Evolutionary conservation across 2,888 invertebrate genomes (phyloP).

Genomic region (Sinelater perroti): DNA sequence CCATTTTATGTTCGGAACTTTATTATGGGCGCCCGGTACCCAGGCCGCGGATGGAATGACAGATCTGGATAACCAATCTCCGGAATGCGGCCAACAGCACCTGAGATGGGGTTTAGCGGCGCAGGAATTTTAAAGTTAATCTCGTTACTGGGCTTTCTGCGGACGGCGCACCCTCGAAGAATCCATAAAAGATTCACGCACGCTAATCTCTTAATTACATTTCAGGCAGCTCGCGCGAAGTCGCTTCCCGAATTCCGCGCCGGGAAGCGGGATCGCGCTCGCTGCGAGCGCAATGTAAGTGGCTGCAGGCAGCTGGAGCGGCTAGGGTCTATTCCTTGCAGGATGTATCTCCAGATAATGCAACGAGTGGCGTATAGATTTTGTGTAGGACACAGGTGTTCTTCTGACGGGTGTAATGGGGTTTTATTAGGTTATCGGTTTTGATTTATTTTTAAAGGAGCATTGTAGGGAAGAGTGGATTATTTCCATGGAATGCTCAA

Average conservation of each 20-base stretch:
- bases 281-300: neutral
- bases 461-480: too few relatives aligned
- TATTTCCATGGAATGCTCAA: too few relatives aligned
- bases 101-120: neutral
- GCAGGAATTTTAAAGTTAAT: neutral
- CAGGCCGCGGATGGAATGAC: too few relatives aligned
- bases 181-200: conserved; percentile 6
- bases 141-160: neutral
- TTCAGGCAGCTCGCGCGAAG: neutral
- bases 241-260: too few relatives aligned
- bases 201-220: neutral
- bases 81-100: neutral
- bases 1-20: too few relatives aligned
- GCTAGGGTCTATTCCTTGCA: neutral
- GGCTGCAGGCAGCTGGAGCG: neutral
- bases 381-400: conserved; percentile 3
- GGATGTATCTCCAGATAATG: neutral
- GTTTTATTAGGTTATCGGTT: too few relatives aligned
- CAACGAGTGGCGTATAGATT: conserved; percentile 7
- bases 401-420: too few relatives aligned
- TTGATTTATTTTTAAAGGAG: too few relatives aligned
- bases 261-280: too few relatives aligned
- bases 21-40: too few relatives aligned
- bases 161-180: neutral
- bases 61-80: neutral